Evolutionary conservation across 2,113 vertebrate species (phyloP).

Genomic region (Salvator merianae): DNA sequence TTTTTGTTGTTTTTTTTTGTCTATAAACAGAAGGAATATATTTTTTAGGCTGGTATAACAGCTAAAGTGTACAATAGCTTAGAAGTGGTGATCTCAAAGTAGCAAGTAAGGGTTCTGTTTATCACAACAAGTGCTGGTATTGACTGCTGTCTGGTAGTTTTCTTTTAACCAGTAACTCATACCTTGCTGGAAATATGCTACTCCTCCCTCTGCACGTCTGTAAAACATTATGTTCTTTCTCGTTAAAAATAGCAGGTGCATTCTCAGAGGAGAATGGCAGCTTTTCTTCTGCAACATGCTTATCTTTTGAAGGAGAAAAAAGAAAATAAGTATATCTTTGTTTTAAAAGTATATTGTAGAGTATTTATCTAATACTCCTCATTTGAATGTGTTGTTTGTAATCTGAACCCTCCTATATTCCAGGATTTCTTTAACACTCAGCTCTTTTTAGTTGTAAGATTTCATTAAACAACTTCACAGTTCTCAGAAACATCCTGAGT

Average conservation of each 20-base stretch:
- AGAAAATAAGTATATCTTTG: background rate
- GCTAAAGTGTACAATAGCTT: too few species aligned
- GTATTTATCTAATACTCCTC: background rate
- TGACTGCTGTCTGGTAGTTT: background rate
- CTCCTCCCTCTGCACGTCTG: background rate
- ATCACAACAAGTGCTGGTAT: background rate
- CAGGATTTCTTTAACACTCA: background rate
- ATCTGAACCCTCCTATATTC: background rate
- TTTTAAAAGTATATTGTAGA: background rate
- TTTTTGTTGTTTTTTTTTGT: too few species aligned
- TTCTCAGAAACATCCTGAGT: background rate
- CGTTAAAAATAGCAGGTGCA: background rate
- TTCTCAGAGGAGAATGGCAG: background rate
- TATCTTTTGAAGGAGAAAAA: too few species aligned
- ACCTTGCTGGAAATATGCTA: background rate
- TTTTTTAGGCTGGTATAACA: too few species aligned
- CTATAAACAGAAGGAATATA: too few species aligned
- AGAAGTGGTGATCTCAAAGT: too few species aligned
- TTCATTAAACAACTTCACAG: background rate
- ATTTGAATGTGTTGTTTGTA: background rate
- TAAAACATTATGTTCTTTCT: background rate
- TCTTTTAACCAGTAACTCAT: background rate
- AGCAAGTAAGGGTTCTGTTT: too few species aligned
- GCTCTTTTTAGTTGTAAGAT: background rate
- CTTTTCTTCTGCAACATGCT: background rate